Evolutionary conservation across 53 echinoderm and acorn worm genomes (phyloP).

Genomic region (Zoroaster sp.): DNA sequence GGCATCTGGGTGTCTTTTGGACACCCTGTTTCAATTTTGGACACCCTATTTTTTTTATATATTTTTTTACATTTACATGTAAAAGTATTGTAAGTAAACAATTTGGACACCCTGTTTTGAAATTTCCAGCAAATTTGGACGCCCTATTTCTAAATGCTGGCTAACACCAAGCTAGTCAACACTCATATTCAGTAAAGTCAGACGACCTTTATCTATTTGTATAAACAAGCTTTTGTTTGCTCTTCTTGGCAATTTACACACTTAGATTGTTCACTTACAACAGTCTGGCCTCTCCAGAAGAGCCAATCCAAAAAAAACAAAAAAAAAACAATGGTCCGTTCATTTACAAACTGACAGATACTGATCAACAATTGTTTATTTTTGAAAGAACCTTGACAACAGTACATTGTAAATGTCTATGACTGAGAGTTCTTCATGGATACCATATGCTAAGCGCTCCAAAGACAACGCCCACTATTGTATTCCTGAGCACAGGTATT

Average conservation of each 20-base stretch:
- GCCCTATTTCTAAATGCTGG: too few relatives aligned
- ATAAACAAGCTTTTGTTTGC: background rate
- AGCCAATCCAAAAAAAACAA: conserved; percentile 15
- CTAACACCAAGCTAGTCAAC: too few relatives aligned
- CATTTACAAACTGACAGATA: conserved; percentile 4
- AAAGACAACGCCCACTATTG: background rate
- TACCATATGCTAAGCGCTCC: too few relatives aligned
- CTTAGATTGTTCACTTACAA: background rate
- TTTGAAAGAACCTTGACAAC: background rate
- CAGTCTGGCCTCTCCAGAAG: background rate
- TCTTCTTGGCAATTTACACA: background rate
- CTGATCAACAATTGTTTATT: conserved; percentile 15
- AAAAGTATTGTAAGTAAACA: too few relatives aligned
- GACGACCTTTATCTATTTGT: background rate
- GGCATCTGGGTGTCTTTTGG: too few relatives aligned
- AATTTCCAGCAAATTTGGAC: too few relatives aligned
- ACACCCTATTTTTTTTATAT: too few relatives aligned
- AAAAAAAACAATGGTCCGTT: background rate
- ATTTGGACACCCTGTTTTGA: too few relatives aligned
- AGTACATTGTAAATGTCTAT: background rate
- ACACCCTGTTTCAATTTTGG: too few relatives aligned
- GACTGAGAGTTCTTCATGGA: background rate
- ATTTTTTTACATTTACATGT: too few relatives aligned
- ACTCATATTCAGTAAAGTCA: too few relatives aligned
- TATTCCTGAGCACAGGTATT: background rate